phyloP scores from a whole-genome alignment of 1,140 invertebrate species.

The Scaptomyza hsui region DNA sequence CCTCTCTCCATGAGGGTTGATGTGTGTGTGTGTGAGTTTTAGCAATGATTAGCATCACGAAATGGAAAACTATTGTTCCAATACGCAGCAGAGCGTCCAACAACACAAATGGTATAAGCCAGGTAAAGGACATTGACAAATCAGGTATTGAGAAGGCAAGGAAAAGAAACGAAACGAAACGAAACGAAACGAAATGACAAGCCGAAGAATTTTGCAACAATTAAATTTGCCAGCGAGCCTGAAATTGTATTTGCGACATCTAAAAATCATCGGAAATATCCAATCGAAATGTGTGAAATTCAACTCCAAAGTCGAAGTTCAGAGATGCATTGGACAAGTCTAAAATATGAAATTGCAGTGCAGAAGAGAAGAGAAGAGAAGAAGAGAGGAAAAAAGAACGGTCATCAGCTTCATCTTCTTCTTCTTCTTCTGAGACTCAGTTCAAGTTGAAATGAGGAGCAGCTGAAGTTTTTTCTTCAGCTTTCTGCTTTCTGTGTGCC shows the following conservation, averaged over 20 bases:
- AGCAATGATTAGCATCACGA: constrained; percentile 78
- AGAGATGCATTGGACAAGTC: background rate
- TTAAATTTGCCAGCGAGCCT: constrained; percentile 40
- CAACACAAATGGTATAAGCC: constrained; percentile 6
- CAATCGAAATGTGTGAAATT: constrained; percentile 12
- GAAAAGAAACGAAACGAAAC: constrained; percentile 18
- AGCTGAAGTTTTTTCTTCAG: constrained; percentile 59
- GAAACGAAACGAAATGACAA: constrained; percentile 2
- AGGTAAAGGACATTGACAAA: constrained; percentile 74
- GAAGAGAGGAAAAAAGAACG: constrained; percentile 30
- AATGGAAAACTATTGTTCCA: constrained; percentile 75
- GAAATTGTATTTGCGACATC: no score
- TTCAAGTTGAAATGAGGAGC: constrained; percentile 53
- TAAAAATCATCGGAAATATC: constrained; percentile 1
- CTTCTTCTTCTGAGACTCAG: constrained; percentile 1
- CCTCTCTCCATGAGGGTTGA: constrained; percentile 59
- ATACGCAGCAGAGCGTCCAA: constrained; percentile 62
- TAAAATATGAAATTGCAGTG: background rate
- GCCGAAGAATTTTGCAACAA: constrained; percentile 47
- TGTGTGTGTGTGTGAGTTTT: constrained; percentile 57
- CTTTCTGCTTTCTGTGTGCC: constrained; percentile 22
- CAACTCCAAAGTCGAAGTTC: background rate
- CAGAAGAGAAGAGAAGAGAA: background rate
- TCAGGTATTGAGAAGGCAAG: constrained; percentile 53
- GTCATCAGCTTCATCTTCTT: constrained; percentile 26